Base-by-base conservation (phyloP, 2,888 invertebrate genomes). In the Corbicula japonica region DNA sequence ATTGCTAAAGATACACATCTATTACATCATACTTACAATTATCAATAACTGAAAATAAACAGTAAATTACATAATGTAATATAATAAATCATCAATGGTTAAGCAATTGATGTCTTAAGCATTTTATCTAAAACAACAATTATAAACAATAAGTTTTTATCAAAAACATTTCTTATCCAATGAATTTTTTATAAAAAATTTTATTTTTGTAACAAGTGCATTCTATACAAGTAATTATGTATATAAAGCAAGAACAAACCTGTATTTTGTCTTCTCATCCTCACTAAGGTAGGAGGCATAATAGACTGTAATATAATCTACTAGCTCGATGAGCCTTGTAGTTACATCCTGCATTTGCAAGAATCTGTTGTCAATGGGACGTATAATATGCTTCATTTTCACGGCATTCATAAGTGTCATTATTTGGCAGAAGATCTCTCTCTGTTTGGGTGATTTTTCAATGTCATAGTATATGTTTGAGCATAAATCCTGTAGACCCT, bases 241-340 rank as follows among this genome's bases (percentile, higher is more conserved):
- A 15, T 12, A 41, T 12, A 41, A 10, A 41, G 34, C n/a, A 58
- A 58, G 5, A 41, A 41, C 15, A 41, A 12, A 50, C 50, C 50
- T 50, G 50, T 50, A 50, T 15, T 15, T 8, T n/a, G 10, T 50
- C 21, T 50, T 50, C 21, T 50, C 50, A 18, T 50, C 50, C 15
- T 10, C 50, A 50, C n/a, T 15, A 50, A 50, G 50, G 50, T n/a
- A 50, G 10, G 12, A 18, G 6, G 50, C 50, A 50, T 50, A 50
- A n/a, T 50, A 50, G 15, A 50, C 21, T n/a, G 50, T 15, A 18
- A 50, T 8, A n/a, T 50, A 50, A 23, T 50, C 50, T 8, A 50
- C 8, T 18, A 50, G n/a, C 21, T 50, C 50, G 10, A 50, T n/a
- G 6, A n/a, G 12, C 6, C 50, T 10, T n/a, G 21, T 15, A 21